phyloP scores from a whole-genome alignment of 2,797 vertebrate genomes.

The Phoeniculus purpureus region DNA sequence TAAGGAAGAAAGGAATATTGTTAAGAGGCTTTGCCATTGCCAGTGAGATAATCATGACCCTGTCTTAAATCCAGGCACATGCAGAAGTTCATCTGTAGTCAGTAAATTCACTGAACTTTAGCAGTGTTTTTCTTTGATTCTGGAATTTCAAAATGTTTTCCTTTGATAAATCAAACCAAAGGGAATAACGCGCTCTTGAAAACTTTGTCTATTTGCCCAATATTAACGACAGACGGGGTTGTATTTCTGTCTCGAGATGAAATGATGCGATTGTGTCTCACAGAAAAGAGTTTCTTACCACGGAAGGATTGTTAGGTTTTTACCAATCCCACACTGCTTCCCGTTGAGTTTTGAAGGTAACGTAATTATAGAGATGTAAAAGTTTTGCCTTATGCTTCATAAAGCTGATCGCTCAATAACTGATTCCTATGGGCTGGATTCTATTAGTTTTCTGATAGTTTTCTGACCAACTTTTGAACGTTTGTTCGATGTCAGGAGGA shows the following conservation, averaged over 20 bases:
- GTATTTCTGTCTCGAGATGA: conserved; percentile 7
- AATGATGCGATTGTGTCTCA: not conserved
- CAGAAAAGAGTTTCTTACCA: not conserved
- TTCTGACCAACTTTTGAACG: not conserved
- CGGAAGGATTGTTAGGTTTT: not conserved
- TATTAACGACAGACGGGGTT: not conserved
- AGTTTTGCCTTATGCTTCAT: not conserved
- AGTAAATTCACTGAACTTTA: not conserved
- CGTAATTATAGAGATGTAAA: not conserved
- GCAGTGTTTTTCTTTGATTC: conserved; percentile 3
- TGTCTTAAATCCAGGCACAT: not conserved
- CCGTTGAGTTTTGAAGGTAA: not conserved
- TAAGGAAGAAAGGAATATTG: conserved; percentile 40
- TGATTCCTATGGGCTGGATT: conserved; percentile 1
- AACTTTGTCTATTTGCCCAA: not conserved
- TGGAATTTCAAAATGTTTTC: not conserved
- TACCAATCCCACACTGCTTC: not conserved
- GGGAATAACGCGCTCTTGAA: not conserved
- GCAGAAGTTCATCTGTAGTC: not conserved
- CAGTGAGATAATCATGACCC: not conserved
- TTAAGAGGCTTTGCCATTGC: not conserved
- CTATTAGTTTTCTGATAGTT: not conserved
- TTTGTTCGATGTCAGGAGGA: not conserved
- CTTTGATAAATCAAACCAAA: conserved; percentile 22
- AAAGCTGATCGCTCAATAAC: not conserved